Evolutionary conservation across 2,113 vertebrate genomes (phyloP), one percentile per base, ranked within the genome.

Genomic region (Onychostoma macrolepis): DNA sequence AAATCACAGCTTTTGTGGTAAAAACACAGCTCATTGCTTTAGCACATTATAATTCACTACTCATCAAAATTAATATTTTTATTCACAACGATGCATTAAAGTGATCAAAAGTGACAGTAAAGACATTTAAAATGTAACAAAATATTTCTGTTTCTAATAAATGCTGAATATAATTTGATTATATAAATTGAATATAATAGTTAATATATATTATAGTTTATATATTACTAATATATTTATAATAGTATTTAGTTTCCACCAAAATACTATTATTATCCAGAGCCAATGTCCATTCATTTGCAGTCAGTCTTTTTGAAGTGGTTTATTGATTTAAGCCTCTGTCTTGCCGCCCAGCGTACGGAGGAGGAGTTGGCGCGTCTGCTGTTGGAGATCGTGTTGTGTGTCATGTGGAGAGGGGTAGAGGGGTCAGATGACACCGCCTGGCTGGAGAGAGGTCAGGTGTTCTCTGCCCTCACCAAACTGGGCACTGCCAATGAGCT

Each of bases 401-500:
- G 93, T 77, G 86, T 99, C 83, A 98, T 99, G 96, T 99, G 97
- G 96, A 97, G 96, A 30, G 98, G 98, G 6, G 93, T 99, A 21
- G 97, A 97, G 89, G 97, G 96, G n/a, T 98, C 97, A 0, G 98
- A 99, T 71, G 96, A 97, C 28, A 91, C 90, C 4, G 95, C 97
- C 45, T 99, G 98, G 98, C 90, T 97, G 90, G 97, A 99, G 91
- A 95, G 98, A 10, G 98, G 98, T 17, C 97, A 99, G 86, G 97
- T 99, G 36, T 99, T 99, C 93, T 97, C 98, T 2, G 97, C 98
- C 38, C 95, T 99, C 75, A 96, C 96, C 88, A 99, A 97, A 92
- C 93, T 98, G 87, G 97, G 96, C 58, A 95, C 96, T 1, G 94
- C 96, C 90, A 97, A 96, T 10, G 97, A 98, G 61, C 92, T 99